Base-by-base conservation (phyloP, 2,113 vertebrate species). In the Pseudopodoces humilis region DNA sequence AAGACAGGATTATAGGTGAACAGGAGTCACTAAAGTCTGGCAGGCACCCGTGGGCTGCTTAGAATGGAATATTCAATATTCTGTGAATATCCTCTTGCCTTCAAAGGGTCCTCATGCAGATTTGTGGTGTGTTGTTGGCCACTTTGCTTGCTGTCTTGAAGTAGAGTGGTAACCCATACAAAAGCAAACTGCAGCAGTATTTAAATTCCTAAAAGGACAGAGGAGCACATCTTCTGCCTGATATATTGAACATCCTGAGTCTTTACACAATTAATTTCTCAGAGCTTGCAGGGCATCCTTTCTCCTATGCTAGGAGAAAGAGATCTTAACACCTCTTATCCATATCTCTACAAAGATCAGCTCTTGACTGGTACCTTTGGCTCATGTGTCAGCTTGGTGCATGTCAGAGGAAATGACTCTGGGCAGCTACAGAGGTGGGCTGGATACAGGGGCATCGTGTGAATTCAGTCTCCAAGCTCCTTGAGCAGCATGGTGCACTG, bases 401-500 rank as follows among this genome's bases (percentile, higher is more conserved):
- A 7, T n/a, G 33, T 67, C 91, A 69, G 18, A 90, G 71, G 44
- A 70, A 82, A 88, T 41, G 0, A 46, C 28, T 80, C 41, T 59
- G 72, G 55, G 52, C 62, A 81, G 75, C 30, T 63, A 10, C 79
- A 67, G 8, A 1, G 1, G 14, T 76, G 69, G 53, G 65, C 37
- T 39, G 37, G 37, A 39, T 39, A 39, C 4, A 13, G 46, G 11
- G 41, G 6, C 28, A 25, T 39, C 5, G 0, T 11, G 18, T 35
- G 67, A 78, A 77, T 63, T 91, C 70, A 25, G 53, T 17, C 43
- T 83, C 35, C 46, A 43, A 41, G 41, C 33, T 83, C 47, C 47
- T 52, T 0, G 0, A 76, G 80, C 16, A 86, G 19, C 35, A 55
- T 0, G 0, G n/a, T 49, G 37, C 28, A 24, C 41, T 39, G 88